Percentiles rank a stretch among this genome's conserved stretches.
Evolutionary conservation across 2,113 vertebrate species (phyloP).

Genomic region (Oceanodroma tethys): DNA sequence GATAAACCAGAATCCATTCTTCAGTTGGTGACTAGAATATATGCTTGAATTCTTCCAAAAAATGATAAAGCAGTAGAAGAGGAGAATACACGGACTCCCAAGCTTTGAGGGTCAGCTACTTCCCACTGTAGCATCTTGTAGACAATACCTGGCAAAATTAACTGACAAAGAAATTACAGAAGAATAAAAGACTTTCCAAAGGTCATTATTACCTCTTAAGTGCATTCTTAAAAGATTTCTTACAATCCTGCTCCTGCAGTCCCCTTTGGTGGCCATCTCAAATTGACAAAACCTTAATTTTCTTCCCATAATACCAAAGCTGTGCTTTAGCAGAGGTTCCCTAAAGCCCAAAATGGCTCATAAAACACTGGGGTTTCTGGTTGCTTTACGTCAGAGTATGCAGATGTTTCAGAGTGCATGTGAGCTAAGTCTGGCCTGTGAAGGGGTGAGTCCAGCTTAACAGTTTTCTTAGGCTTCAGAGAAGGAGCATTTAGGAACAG

Average conservation of each 20-base stretch:
- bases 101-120: neutral
- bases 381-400: neutral
- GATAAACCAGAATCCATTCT: constrained; percentile 48
- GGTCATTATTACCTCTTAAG: neutral
- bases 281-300: neutral
- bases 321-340: neutral
- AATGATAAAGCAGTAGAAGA: neutral
- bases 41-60: constrained; percentile 21
- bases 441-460: neutral
- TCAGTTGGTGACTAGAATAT: constrained; percentile 23
- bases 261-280: neutral
- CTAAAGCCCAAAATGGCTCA: neutral
- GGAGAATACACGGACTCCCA: neutral
- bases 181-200: neutral
- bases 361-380: neutral
- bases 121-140: neutral
- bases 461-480: neutral
- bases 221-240: neutral
- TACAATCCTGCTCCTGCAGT: neutral
- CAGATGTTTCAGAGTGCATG: neutral
- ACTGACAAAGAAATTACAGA: neutral
- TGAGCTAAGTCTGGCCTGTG: neutral
- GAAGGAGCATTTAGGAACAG: neutral
- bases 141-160: neutral
- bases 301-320: neutral